Percentiles rank a stretch among this genome's conserved stretches.
Evolutionary conservation across 2,113 vertebrate genomes (phyloP).

Genomic region (Tyrannus savana): DNA sequence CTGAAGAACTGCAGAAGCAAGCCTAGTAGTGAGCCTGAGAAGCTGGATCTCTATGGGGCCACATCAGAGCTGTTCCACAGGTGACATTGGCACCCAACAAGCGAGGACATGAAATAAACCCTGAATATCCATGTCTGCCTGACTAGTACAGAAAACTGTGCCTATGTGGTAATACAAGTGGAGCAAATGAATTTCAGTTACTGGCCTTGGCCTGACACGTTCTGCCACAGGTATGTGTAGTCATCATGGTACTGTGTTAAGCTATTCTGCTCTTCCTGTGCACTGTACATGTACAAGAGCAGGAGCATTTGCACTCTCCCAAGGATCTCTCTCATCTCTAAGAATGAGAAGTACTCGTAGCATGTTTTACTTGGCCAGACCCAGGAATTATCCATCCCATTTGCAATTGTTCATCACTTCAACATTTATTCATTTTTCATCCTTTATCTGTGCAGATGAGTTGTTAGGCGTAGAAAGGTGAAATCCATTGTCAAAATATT

Average conservation of each 20-base stretch:
- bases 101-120: background rate
- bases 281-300: background rate
- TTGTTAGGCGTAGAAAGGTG: background rate
- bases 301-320: background rate
- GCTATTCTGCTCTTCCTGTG: background rate
- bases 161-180: background rate
- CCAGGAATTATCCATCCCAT: background rate
- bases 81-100: background rate
- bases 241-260: background rate
- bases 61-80: rapidly evolving
- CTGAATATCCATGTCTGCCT: rapidly evolving
- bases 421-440: background rate
- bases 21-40: background rate
- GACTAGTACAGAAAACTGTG: background rate
- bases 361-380: background rate
- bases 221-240: background rate
- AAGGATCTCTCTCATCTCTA: background rate
- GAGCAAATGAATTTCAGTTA: background rate
- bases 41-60: background rate
- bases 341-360: background rate
- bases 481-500: background rate
- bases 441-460: background rate
- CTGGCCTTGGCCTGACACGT: rapidly evolving
- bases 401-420: background rate
- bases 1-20: background rate